Evolutionary conservation across 2,888 invertebrate genomes (phyloP).

Genomic region (Ectemnius cavifrons): DNA sequence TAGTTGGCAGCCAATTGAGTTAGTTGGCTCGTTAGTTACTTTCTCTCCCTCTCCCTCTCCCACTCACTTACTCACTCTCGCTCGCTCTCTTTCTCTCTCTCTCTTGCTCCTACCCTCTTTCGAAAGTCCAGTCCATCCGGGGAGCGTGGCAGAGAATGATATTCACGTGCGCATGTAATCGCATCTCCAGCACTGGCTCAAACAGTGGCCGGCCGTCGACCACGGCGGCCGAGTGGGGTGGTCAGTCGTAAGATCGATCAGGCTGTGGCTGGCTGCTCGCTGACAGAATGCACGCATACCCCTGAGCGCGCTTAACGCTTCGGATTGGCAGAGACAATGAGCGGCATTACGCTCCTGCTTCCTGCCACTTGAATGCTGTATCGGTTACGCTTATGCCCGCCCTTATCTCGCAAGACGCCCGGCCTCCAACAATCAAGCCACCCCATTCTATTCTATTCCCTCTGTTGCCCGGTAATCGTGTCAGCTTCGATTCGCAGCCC

Average conservation of each 20-base stretch:
- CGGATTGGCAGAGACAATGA: neutral
- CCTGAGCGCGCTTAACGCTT: neutral
- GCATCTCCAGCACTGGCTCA: neutral
- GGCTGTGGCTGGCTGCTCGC: neutral
- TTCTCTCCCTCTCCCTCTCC: constrained; percentile 6
- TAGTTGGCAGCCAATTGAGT: neutral
- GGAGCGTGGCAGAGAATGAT: too few species aligned
- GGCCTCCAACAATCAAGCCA: too few species aligned
- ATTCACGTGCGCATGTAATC: neutral
- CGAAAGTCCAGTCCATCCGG: too few species aligned
- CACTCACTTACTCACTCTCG: neutral
- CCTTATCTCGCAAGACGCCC: too few species aligned
- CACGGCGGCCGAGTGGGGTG: neutral
- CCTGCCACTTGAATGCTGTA: too few species aligned
- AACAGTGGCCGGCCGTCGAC: neutral
- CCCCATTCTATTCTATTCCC: too few species aligned
- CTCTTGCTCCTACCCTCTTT: neutral
- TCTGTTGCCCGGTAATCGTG: too few species aligned
- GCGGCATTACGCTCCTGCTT: neutral
- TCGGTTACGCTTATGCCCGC: too few species aligned
- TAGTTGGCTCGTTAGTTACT: constrained; percentile 12
- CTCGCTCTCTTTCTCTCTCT: too few species aligned
- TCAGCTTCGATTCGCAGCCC: too few species aligned
- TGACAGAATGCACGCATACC: neutral
- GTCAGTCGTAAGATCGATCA: constrained; percentile 9